Base-by-base conservation (phyloP, 2,888 invertebrate species). In the Clitarchus hookeri region DNA sequence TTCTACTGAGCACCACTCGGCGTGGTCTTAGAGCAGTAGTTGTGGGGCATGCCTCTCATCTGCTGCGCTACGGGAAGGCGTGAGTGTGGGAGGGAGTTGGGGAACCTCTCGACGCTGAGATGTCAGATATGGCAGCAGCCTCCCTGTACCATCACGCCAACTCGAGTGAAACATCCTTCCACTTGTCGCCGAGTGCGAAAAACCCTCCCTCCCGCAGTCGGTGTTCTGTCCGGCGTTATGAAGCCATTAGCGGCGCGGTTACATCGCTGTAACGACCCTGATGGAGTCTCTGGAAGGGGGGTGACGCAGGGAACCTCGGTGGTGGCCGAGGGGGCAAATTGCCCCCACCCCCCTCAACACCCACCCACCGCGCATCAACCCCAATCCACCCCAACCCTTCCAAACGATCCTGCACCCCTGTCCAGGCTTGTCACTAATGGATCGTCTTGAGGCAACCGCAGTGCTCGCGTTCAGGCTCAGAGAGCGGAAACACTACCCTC, bases 221-320 rank as follows among this genome's bases (percentile, higher is more conserved):
- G 23, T n/a, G 65, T 23, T n/a, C 65, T 65, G 65, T 11, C 65
- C 65, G n/a, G 65, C 65, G 8, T 65, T 65, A 65, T n/a, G 65
- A 65, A 65, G 65, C 65, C 65, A 65, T 65, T 65, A 65, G 65
- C 65, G n/a, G 65, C 65, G 65, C 65, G 65, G 65, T 65, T 65
- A n/a, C 16, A 65, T 65, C 65, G 16, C 65, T 65, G 65, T 65
- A 65, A 65, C 65, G 65, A 65, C 65, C 65, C 65, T 65, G 23
- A n/a, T 65, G 65, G 65, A 16, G n/a, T 23, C 11, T 19, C 19
- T 16, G 65, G 65, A 23, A 9, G 65, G 16, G 19, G n/a, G n/a
- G 6, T 4, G 53, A 53, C 12, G 53, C 13, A 19, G 53, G 8
- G 53, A 53, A 53, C 53, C 53, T 53, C 53, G 12, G 53, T 8